phyloP scores from a whole-genome alignment of 2,888 invertebrate genomes.

The Latrodectus elegans region DNA sequence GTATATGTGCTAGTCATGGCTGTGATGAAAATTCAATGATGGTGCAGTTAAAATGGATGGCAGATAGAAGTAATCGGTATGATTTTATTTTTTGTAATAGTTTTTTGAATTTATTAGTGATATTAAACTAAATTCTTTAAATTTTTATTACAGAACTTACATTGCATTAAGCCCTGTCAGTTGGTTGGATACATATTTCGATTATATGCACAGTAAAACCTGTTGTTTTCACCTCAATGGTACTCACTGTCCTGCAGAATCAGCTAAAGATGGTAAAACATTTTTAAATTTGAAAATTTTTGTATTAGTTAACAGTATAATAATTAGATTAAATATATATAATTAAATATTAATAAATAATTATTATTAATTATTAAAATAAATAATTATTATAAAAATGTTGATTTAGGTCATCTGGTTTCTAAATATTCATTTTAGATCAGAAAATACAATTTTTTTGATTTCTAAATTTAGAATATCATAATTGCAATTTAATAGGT shows the following conservation, averaged over 20 bases:
- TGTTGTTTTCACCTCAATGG: constrained; percentile 77
- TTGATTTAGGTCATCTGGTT: too few relatives aligned
- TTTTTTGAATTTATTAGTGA: background rate
- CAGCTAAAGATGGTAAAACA: constrained; percentile 16
- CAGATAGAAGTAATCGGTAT: constrained; percentile 75
- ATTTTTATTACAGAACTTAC: constrained; percentile 79
- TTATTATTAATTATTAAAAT: too few relatives aligned
- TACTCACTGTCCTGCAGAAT: constrained; percentile 69
- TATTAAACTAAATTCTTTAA: constrained; percentile 72
- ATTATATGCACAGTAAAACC: constrained; percentile 82
- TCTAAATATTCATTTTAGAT: too few relatives aligned
- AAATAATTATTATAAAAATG: too few relatives aligned
- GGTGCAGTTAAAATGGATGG: constrained; percentile 80
- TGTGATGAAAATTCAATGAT: constrained; percentile 83
- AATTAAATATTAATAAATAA: too few relatives aligned
- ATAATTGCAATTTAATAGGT: too few relatives aligned
- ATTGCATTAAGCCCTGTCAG: constrained; percentile 91
- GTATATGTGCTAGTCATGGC: constrained; percentile 77
- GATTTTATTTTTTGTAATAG: background rate
- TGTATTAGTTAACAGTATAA: too few relatives aligned
- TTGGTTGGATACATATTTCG: constrained; percentile 98
- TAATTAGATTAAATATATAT: too few relatives aligned
- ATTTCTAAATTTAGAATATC: too few relatives aligned
- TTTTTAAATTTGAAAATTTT: background rate
- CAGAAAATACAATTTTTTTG: too few relatives aligned